Conservation (phyloP, 2,113 vertebrate species). For the Callithrix jacchus region DNA sequence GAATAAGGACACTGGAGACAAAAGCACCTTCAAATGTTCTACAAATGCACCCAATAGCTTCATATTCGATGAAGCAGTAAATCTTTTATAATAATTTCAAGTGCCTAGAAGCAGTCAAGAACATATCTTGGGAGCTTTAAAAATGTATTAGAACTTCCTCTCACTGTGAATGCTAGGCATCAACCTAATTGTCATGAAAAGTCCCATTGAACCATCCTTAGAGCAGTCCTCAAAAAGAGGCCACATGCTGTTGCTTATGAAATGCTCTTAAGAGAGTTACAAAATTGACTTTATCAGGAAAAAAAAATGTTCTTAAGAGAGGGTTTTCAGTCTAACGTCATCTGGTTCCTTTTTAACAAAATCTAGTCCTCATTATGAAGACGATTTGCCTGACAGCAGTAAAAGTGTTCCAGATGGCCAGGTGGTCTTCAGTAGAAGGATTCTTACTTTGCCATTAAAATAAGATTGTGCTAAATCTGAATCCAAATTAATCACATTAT, state of each 20-base stretch:
- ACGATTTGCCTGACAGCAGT: not conserved
- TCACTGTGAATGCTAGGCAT: not conserved
- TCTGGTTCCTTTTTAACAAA: not conserved
- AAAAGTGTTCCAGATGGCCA: not conserved
- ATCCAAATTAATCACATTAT: not conserved
- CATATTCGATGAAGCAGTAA: not conserved
- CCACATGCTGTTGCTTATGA: accelerated
- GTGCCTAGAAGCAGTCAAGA: not conserved
- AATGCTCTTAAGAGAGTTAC: not conserved
- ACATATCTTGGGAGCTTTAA: not conserved
- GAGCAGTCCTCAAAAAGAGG: not conserved
- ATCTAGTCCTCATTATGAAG: not conserved
- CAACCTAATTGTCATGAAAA: not conserved
- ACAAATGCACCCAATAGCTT: not conserved
- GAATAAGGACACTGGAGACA: not conserved
- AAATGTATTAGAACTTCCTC: not conserved
- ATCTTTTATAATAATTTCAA: not conserved
- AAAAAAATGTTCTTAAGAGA: not conserved
- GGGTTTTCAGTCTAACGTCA: not conserved
- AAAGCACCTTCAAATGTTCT: not conserved
- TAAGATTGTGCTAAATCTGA: not conserved
- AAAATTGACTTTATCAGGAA: no score
- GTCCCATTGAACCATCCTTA: not conserved
- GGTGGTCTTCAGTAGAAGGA: not conserved
- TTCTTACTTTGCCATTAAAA: slow-evolving; percentile 3